Base-by-base conservation (phyloP, 2,797 vertebrate species). In the Myripristis jacobus region DNA sequence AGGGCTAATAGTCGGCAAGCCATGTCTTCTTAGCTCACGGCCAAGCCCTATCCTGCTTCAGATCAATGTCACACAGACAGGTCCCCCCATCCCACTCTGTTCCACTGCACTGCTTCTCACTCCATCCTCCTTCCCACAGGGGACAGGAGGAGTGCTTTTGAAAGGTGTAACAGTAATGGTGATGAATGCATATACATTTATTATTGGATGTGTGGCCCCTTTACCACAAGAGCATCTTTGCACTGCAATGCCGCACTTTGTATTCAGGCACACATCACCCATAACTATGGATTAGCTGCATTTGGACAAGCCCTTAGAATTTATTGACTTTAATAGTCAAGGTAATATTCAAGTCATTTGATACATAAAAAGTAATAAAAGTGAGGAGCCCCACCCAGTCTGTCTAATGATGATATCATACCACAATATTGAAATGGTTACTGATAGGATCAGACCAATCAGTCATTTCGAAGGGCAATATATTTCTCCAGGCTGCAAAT, bases 401-500 rank as follows among this genome's bases (percentile, higher is more conserved):
- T 44, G 56, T 63, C 67, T 51, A 8, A 81, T 53, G 85, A 88
- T 88, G 31, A 47, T 83, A 87, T 89, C 84, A 8, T n/a, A 11
- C 1, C 43, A 47, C 70, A 43, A 72, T 88, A 92, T 90, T 83
- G 66, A 83, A 88, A 86, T 82, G 22, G 75, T 44, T 19, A 25
- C 22, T 5, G 88, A 90, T 89, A 84, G 19, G 29, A 86, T 89
- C 82, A 2, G 44, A 11, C 18, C 56, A 63, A 85, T 91, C 86
- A 81, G 82, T 92, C 90, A 89, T 60, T 66, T 19, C 2, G 85
- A 77, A 77, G 70, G 77, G 51, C 48, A 64, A 83, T 88, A 69
- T 61, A 71, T 80, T 70, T 51, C 75, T 62, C 4, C n/a, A 8
- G 55, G 44, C 47, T 54, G 66, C 25, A 75, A 82, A 77, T 21